phyloP scores from a whole-genome alignment of 2,113 vertebrate species.

The Alligator sinensis region DNA sequence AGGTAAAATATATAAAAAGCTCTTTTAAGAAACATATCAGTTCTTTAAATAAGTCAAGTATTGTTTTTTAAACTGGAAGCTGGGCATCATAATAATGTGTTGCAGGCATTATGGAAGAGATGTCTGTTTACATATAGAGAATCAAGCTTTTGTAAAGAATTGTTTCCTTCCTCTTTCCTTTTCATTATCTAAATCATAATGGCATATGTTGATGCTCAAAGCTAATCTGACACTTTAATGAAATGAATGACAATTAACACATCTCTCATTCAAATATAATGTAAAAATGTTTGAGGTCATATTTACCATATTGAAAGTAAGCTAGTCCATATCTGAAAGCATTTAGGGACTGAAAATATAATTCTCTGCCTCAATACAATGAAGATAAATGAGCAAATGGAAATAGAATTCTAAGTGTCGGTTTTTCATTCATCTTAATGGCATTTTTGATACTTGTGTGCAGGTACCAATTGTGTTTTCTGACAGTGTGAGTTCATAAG shows the following conservation, averaged over 20 bases:
- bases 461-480: no score
- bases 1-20: background rate
- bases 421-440: no score
- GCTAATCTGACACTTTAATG: background rate
- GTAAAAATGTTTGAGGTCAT: constrained; percentile 4
- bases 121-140: background rate
- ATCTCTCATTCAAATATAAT: background rate
- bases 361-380: background rate
- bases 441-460: no score
- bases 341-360: background rate
- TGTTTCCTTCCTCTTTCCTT: background rate
- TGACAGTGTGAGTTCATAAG: no score
- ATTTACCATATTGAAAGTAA: background rate
- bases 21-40: background rate
- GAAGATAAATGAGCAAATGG: background rate
- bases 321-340: background rate
- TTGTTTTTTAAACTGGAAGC: background rate
- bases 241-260: background rate
- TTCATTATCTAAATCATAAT: background rate
- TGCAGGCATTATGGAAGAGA: background rate
- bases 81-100: background rate
- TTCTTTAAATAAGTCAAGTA: background rate
- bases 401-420: no score
- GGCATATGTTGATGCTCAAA: background rate
- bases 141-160: background rate